A percentile compares a stretch with the other conserved stretches of the same genome.
These are phyloP conservation scores for Thaumetopoea pityocampa DNA, from an alignment of 1,140 invertebrate species.

Conservation along the genomic window DNA sequence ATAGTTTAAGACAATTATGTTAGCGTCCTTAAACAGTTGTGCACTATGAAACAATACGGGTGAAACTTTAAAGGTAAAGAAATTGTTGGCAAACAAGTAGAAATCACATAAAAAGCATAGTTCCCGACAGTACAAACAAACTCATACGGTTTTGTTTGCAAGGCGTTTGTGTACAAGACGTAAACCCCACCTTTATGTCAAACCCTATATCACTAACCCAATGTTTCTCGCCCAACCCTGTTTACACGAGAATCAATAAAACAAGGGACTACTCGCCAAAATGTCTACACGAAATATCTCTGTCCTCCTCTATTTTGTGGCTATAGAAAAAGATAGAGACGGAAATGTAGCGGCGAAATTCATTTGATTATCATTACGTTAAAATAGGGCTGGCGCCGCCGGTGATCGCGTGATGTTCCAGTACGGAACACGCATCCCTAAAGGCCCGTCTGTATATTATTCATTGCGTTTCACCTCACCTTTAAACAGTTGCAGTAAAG, in stretches of 20 bases:
- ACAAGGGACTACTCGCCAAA: conserved; percentile 38
- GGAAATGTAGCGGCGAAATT: conserved; percentile 31
- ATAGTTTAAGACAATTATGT: too few species aligned
- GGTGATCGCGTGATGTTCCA: conserved; percentile 40
- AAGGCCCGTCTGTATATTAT: conserved; percentile 5
- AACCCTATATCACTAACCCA: conserved; percentile 17
- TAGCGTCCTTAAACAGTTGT: too few species aligned
- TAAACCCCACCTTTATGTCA: conserved; percentile 2
- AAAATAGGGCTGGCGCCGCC: conserved; percentile 39
- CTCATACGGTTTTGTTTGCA: too few species aligned
- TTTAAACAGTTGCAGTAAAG: conserved; percentile 18
- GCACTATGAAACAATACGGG: too few species aligned
- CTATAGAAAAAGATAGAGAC: conserved; percentile 25
- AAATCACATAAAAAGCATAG: too few species aligned
- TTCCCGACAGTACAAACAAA: too few species aligned
- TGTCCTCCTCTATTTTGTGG: conserved; percentile 28
- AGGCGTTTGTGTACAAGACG: too few species aligned
- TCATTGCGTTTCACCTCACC: conserved; percentile 5
- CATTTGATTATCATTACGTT: conserved; percentile 49
- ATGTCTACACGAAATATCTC: conserved; percentile 20
- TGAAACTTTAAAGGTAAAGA: too few species aligned
- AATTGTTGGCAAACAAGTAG: too few species aligned
- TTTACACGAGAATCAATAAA: conserved; percentile 51
- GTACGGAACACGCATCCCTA: conserved; percentile 25
- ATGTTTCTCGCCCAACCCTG: conserved; percentile 36